Evolutionary conservation across 2,888 invertebrate genomes (phyloP), one percentile per base, ranked within the genome.

Genomic region (Spisula subtruncata): DNA sequence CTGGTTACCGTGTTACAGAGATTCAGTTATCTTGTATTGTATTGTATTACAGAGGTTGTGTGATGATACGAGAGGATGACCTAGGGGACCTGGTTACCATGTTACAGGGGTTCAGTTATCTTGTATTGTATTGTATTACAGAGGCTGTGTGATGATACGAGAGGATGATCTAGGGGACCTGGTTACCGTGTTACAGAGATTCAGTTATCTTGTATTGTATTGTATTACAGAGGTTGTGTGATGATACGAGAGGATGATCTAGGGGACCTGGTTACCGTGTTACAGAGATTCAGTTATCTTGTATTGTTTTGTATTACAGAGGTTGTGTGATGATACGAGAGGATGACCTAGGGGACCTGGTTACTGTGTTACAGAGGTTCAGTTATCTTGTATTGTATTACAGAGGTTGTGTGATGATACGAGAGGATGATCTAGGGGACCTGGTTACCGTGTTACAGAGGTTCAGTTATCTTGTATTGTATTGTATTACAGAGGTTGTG

Each of bases 211-310:
- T n/a, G n/a, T n/a, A n/a, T n/a, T n/a, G n/a, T n/a, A n/a, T n/a
- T 51, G 14, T 16, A 56, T 92, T 90, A 75, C 91, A 97, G 97
- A 85, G 97, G 97, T 35, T 96, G 97, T 2, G 95, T 97, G 29
- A 94, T 95, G 14, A 90, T 97, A 2, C 95, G 97, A 89, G 97
- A 97, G 93, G 96, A 97, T 83, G 96, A 97, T 80, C 93, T 97
- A 4, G 93, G 94, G 0, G 94, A 96, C 75, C 89, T 97, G 75
- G 91, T 97, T 89, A 94, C 96, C 25, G 95, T 97, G 54, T 93
- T 97, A 71, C 95, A 95, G 35, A 93, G 94, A 16, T 96, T 98
- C 87, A 98, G 98, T 41, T n/a, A n/a, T n/a, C n/a, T n/a, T n/a
- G n/a, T n/a, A n/a, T n/a, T n/a, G n/a, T n/a, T n/a, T n/a, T 51